Base-by-base conservation (phyloP, 1,140 invertebrate genomes). In the Homarus americanus region DNA sequence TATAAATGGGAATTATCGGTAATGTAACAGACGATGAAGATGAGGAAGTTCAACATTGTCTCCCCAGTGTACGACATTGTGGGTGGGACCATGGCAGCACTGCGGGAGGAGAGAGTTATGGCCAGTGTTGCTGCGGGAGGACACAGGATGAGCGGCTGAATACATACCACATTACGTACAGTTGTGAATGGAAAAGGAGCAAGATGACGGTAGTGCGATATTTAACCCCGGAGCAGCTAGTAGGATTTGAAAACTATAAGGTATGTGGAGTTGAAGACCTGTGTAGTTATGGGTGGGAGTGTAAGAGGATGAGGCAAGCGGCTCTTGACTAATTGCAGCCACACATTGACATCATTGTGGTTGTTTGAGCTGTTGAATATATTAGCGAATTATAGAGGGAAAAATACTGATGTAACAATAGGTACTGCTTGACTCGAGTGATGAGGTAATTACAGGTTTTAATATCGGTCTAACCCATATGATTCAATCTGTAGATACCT, bases 231-330 rank as follows among this genome's bases (percentile, higher is more conserved):
- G 96, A 97, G 93, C 97, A 98, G 93, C 95, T 98, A 69, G 95
- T 96, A 93, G 98, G 98, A 73, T 98, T 98, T 94, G 97, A 98
- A 94, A 97, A 97, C 95, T 98, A 98, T 94, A 98, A 98, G 96
- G 98, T 98, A 95, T 91, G 93, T 15, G 4, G 40, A 15, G 53
- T 0, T 36, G 10, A n/a, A n/a, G 1, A n/a, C 0, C 10, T 44
- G 17, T 83, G 17, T 3, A 63, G 32, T 15, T 32, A 38, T 12
- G 49, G 78, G 24, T 24, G 3, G 32, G 78, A 41, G 78, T 53
- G 44, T 44, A 41, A 41, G 38, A 1, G 0, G 17, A 36, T 2
- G 44, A 5, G 58, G 49, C 40, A 17, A 20, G 17, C 7, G n/a
- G n/a, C n/a, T n/a, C n/a, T n/a, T n/a, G n/a, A n/a, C n/a, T n/a